Evolutionary conservation across 2,888 invertebrate species (phyloP).

Genomic region (Oasisia sp.): DNA sequence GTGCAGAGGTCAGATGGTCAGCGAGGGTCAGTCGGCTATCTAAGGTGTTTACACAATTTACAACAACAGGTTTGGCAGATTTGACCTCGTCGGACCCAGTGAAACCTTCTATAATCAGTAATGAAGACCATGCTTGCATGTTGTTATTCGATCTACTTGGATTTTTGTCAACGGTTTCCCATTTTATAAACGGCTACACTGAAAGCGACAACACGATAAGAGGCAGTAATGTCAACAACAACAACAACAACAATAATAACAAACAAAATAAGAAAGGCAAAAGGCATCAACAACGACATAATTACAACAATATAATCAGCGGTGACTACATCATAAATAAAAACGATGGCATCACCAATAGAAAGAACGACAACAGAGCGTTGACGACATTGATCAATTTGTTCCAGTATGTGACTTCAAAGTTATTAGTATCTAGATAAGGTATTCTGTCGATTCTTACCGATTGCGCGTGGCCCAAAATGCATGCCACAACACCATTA

Average conservation of each 20-base stretch:
- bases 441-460: too few relatives aligned
- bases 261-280: not conserved
- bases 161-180: not conserved
- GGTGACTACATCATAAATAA: too few relatives aligned
- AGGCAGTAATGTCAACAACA: not conserved
- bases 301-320: not conserved
- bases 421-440: too few relatives aligned
- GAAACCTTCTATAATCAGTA: not conserved
- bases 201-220: not conserved
- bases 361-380: too few relatives aligned
- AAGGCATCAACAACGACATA: not conserved
- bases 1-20: not conserved
- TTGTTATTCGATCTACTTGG: not conserved
- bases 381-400: too few relatives aligned
- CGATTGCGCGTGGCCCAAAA: too few relatives aligned
- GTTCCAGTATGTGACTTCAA: too few relatives aligned
- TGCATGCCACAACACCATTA: too few relatives aligned
- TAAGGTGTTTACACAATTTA: not conserved
- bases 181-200: not conserved
- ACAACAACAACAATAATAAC: not conserved
- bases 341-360: too few relatives aligned
- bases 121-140: not conserved
- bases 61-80: not conserved
- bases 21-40: not conserved
- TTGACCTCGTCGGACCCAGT: not conserved